Base-by-base conservation (phyloP, 2,797 vertebrate species). In the Xenops minutus region DNA sequence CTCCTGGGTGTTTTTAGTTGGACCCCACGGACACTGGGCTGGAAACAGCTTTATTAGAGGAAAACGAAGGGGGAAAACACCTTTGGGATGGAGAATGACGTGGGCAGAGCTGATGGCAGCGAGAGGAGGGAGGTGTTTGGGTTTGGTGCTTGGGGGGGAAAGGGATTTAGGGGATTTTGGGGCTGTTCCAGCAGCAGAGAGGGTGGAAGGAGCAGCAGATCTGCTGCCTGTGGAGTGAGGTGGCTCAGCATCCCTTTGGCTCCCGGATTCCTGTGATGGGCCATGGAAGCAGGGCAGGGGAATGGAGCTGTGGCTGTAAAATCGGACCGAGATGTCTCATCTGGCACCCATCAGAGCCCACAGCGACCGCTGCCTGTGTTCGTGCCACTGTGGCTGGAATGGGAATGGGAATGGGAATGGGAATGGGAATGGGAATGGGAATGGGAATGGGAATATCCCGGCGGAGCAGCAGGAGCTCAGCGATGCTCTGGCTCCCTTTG, bases 31-130 rank as follows among this genome's bases (percentile, higher is more conserved):
- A 12, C 41, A 8, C 14, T 23, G 69, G 4, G 26, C 10, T 62
- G 78, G 71, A 44, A 63, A 43, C 15, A 24, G 55, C 41, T 48
- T 24, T 13, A 29, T 24, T 46, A 19, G 32, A 43, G 32, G n/a
- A n/a, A n/a, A n/a, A n/a, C n/a, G n/a, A n/a, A n/a, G 36, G 16
- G 1, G 1, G 39, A 44, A 55, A 2, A 0, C 62, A 19, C 29
- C 14, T 62, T 43, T 12, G 78, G 63, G 71, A 23, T 63, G 55
- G 23, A 20, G 34, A 27, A 13, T 1, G 23, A 8, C 8, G 23
- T 2, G 18, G 36, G 52, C 56, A 73, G 59, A 58, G 67, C 51
- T 34, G 68, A 5, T 1, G 46, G 63, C 55, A 46, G n/a, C 0
- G 55, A 69, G 73, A 32, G 86, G 9, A 75, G 34, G 39, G 78